Conservation (phyloP, 1,140 invertebrate genomes). For the Philopotamus ludificatus region DNA sequence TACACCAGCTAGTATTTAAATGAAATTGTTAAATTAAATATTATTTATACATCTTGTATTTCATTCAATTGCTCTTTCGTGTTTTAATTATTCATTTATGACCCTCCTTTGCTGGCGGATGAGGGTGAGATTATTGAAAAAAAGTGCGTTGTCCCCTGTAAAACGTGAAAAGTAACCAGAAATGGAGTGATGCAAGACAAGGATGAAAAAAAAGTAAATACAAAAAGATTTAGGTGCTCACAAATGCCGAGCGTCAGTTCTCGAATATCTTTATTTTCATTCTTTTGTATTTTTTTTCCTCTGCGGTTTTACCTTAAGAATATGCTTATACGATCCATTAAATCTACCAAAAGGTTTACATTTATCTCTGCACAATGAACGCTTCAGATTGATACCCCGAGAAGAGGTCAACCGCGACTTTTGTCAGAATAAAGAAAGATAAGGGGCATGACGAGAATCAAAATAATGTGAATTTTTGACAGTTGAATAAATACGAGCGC, state of each 20-base stretch:
- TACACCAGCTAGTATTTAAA: no score
- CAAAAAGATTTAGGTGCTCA: constrained; percentile 13
- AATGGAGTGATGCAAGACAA: not conserved
- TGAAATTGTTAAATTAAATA: no score
- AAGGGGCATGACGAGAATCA: no score
- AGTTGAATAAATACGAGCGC: not conserved
- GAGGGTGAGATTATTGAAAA: constrained; percentile 1
- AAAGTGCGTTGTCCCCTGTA: not conserved
- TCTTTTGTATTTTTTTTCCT: not conserved
- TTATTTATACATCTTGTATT: no score
- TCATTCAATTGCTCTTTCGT: constrained; percentile 23
- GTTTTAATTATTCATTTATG: constrained; percentile 28
- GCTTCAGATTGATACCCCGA: constrained; percentile 13
- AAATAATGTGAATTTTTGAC: no score
- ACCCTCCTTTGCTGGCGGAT: constrained; percentile 5
- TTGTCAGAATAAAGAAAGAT: not conserved
- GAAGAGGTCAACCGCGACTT: constrained; percentile 8
- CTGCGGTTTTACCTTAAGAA: constrained; percentile 10
- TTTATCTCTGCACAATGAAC: constrained; percentile 12
- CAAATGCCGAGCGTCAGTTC: constrained; percentile 6
- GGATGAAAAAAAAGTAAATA: not conserved
- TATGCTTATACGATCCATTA: constrained; percentile 26
- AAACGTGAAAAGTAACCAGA: constrained; percentile 3
- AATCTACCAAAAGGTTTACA: constrained; percentile 26
- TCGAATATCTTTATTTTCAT: constrained; percentile 1